Evolutionary conservation across 2,888 invertebrate genomes (phyloP).

Genomic region (Oxycera nigricornis): DNA sequence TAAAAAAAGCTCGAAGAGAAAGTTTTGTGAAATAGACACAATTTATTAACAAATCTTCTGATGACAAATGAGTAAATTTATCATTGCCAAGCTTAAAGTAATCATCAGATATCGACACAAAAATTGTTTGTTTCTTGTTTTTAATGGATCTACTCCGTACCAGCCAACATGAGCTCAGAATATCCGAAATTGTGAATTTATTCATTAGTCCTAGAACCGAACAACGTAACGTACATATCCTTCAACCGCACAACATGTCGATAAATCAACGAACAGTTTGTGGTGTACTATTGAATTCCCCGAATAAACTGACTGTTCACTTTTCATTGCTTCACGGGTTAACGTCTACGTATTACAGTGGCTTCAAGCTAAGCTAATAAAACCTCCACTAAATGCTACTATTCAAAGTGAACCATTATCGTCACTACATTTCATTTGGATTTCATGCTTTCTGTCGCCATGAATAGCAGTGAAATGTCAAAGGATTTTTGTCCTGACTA

Average conservation of each 20-base stretch:
- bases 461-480: neutral
- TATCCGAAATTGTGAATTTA: neutral
- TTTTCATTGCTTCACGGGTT: neutral
- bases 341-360: neutral
- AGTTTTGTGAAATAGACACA: too few relatives aligned
- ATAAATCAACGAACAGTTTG: neutral
- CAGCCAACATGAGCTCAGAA: neutral
- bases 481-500: too few relatives aligned
- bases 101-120: too few relatives aligned
- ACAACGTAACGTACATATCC: neutral
- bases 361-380: neutral
- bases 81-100: too few relatives aligned
- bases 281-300: neutral
- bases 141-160: neutral
- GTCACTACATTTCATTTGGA: neutral
- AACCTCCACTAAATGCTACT: constrained; percentile 3
- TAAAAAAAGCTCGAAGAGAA: too few relatives aligned
- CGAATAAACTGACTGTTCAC: neutral
- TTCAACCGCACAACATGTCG: neutral
- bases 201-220: neutral
- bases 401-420: neutral
- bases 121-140: too few relatives aligned
- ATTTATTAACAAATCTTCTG: too few relatives aligned
- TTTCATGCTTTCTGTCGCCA: neutral
- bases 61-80: too few relatives aligned